A percentile compares a stretch with the other conserved stretches of the same genome.
These are phyloP conservation scores for Anthophora plumipes DNA, from an alignment of 2,888 invertebrate genomes.

Conservation along the genomic window DNA sequence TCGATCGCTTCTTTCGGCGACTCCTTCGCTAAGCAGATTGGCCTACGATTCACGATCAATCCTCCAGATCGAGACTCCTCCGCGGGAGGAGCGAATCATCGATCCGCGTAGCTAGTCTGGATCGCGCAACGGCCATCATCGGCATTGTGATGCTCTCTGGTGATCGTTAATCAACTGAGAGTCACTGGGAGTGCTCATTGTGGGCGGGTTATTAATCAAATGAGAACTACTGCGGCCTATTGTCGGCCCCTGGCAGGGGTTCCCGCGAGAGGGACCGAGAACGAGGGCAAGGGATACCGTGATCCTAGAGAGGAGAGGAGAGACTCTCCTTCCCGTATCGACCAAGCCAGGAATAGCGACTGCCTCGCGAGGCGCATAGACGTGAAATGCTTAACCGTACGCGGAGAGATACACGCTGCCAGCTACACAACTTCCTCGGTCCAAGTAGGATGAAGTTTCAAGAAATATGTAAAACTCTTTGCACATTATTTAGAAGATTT, in stretches of 20 bases:
- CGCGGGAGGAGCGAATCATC: slow-evolving; percentile 46
- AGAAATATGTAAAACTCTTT: too few species aligned
- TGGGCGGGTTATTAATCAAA: slow-evolving; percentile 84
- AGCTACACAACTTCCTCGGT: neutral
- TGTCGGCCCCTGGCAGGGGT: slow-evolving; percentile 79
- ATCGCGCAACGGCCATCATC: slow-evolving; percentile 66
- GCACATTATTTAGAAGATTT: too few species aligned
- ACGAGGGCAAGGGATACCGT: slow-evolving; percentile 55
- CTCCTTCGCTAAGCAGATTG: slow-evolving; percentile 24
- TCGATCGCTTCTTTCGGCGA: slow-evolving; percentile 28
- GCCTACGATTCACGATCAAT: slow-evolving; percentile 52
- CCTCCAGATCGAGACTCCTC: slow-evolving; percentile 22
- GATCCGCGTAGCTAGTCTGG: slow-evolving; percentile 39
- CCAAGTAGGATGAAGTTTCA: neutral
- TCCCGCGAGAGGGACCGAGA: slow-evolving; percentile 68
- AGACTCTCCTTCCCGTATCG: slow-evolving; percentile 77
- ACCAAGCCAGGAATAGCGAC: slow-evolving; percentile 67
- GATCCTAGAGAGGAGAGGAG: slow-evolving; percentile 68
- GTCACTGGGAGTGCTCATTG: slow-evolving; percentile 82
- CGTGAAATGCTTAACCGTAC: slow-evolving; percentile 26
- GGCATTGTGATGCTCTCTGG: slow-evolving; percentile 73
- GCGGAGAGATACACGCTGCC: slow-evolving; percentile 42
- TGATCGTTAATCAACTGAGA: slow-evolving; percentile 84
- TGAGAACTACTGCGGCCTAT: slow-evolving; percentile 84
- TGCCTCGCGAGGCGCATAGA: slow-evolving; percentile 43